Base-by-base conservation (phyloP, 2,113 vertebrate species). In the Muscicapa adusta region DNA sequence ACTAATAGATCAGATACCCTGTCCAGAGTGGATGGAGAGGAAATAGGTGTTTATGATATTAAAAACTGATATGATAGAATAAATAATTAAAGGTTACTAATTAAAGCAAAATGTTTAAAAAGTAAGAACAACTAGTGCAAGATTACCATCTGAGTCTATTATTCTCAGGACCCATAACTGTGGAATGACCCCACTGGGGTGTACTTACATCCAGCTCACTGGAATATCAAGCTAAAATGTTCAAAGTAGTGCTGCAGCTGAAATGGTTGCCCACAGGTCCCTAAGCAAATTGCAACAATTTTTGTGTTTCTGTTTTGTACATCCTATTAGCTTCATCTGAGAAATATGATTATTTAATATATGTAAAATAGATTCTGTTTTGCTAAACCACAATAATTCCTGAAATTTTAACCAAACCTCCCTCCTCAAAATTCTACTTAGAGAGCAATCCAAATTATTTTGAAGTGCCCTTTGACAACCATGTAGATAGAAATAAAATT, bases 381-480 rank as follows among this genome's bases (percentile, higher is more conserved):
- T 89, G 53, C 24, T 42, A 72, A 91, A 58, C 12, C 2, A 31
- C 11, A 63, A 9, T 57, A 40, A 93, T 85, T 90, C 88, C 54
- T 70, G 74, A 77, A 75, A 51, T 77, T 90, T 73, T 91, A 73
- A 65, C 45, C 58, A 60, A 31, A 10, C 10, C 33, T 18, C 5
- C 33, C 20, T 5, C 2, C 48, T 4, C 12, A 19, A 57, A 38
- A 51, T 83, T 89, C 57, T 65, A 66, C 36, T 72, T 83, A 68
- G 29, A 91, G 48, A 85, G 47, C 53, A 93, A 85, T 88, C 5
- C 42, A 83, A 91, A 91, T 94, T 93, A 88, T 93, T 95, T 83
- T 96, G n/a, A 92, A 96, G 63, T 88, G 67, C 62, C 58, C 75
- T 83, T 73, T 73, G 36, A 79, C 57, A 93, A 50, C 53, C 12